These are phyloP conservation scores for Daubentonia madagascariensis DNA, from an alignment of 2,113 vertebrate species.

Conservation along the genomic window DNA sequence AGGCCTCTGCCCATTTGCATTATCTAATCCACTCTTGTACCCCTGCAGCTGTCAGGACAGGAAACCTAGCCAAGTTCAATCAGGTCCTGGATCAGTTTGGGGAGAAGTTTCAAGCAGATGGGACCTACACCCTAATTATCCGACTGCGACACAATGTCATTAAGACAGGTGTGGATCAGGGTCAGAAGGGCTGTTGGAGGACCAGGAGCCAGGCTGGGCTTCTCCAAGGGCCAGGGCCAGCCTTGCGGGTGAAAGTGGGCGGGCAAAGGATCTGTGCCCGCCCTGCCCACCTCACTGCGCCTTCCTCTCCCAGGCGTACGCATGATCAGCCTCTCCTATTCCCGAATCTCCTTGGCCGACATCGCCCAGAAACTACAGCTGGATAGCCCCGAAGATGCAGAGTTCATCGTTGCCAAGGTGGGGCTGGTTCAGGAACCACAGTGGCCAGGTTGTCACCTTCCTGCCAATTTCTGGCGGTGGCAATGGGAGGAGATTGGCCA, in stretches of 20 bases:
- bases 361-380: constrained; percentile 98
- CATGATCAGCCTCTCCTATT: constrained; percentile 99
- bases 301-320: constrained; percentile 88
- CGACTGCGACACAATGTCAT: constrained; percentile 98
- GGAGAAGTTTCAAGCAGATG: constrained; percentile 97
- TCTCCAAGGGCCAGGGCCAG: background rate
- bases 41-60: constrained; percentile 91
- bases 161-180: constrained; percentile 90
- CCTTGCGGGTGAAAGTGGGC: background rate
- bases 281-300: fast-evolving
- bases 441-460: background rate
- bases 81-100: constrained; percentile 96
- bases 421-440: background rate
- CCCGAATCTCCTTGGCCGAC: constrained; percentile 95
- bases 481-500: background rate
- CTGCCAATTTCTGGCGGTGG: background rate
- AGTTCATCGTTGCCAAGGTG: constrained; percentile 99
- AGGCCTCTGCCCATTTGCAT: fast-evolving
- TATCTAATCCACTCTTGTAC: background rate
- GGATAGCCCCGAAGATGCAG: constrained; percentile 96
- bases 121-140: constrained; percentile 98
- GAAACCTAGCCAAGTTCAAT: constrained; percentile 98
- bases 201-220: background rate
- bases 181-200: background rate
- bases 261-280: background rate